Base-by-base conservation (phyloP, 2,113 vertebrate species). In the Telmatochromis sp. region DNA sequence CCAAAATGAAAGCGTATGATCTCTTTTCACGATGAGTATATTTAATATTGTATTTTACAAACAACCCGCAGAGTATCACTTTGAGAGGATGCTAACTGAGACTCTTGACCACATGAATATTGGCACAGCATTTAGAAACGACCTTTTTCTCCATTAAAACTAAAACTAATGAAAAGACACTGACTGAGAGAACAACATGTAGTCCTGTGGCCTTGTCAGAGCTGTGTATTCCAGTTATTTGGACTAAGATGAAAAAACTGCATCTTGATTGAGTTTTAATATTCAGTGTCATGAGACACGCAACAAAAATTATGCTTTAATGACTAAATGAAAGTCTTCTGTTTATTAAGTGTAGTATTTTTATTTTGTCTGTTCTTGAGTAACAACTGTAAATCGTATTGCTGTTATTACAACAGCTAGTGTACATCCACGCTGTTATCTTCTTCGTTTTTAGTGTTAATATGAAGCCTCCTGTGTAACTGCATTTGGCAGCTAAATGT, bases 241-340 rank as follows among this genome's bases (percentile, higher is more conserved):
- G 37, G 65, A 15, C 37, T 70, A 23, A 42, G 13, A 68, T 68
- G 35, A 12, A 13, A 11, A 68, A 13, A 68, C 11, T 68, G 11
- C 11, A n/a, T 37, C 12, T 68, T 54, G 53, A 54, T 54, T 13
- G 63, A 70, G 7, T 70, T 70, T 70, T 35, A 70, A 1, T 14
- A 70, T 70, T 42, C 19, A 68, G 33, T 65, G 60, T 37, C 19
- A 37, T 58, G 14, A 0, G 55, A 58, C 26, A 58, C 3, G 1
- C 5, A 42, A 45, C 3, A 73, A 26, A 26, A 23, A 73, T 6
- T 8, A 21, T 6, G 3, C 1, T 0, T 45, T 23, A 26, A 0
- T 70, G 13, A 42, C 12, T 70, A 58, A 58, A 58, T 68, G 3
- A 40, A 47, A 47, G 4, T 11, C 15, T 47, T 75, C 26, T 28